These are phyloP conservation scores for Leptodirus hochenwartii DNA, from an alignment of 2,888 invertebrate species.

Conservation along the genomic window DNA sequence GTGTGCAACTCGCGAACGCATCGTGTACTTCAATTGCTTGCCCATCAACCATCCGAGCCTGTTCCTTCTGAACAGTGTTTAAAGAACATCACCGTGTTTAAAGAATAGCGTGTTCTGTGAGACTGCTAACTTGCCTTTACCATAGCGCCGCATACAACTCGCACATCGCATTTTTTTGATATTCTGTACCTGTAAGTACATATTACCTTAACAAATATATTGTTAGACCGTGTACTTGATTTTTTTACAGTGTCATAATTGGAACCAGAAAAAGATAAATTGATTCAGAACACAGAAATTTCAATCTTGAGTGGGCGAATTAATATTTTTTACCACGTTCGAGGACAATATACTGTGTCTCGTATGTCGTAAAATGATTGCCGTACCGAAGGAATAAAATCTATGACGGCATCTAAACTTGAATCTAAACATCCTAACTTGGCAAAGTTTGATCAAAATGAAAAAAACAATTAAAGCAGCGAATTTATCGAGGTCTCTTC, in stretches of 20 bases:
- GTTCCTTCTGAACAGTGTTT: too few species aligned
- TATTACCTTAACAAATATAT: too few species aligned
- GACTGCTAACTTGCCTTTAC: too few species aligned
- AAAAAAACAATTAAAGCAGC: conserved; percentile 1
- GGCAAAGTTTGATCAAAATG: not conserved
- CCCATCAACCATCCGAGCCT: too few species aligned
- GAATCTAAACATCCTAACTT: conserved; percentile 5
- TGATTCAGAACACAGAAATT: conserved; percentile 1
- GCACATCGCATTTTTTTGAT: conserved; percentile 2
- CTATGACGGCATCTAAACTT: conserved; percentile 1
- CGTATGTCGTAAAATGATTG: conserved; percentile 3
- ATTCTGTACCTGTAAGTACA: conserved; percentile 5
- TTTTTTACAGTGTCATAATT: not conserved
- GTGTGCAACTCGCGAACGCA: too few species aligned
- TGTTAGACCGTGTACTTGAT: conserved; percentile 1
- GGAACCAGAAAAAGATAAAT: not conserved
- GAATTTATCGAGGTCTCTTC: too few species aligned
- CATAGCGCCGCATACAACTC: conserved; percentile 2
- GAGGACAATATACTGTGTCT: conserved; percentile 3
- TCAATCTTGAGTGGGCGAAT: conserved; percentile 3
- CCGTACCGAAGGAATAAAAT: conserved; percentile 5
- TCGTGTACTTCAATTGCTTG: too few species aligned
- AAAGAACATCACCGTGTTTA: too few species aligned
- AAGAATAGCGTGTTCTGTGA: too few species aligned
- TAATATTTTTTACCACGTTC: conserved; percentile 1